Evolutionary conservation across 2,888 invertebrate species (phyloP).

Genomic region (Drosophila falleni): DNA sequence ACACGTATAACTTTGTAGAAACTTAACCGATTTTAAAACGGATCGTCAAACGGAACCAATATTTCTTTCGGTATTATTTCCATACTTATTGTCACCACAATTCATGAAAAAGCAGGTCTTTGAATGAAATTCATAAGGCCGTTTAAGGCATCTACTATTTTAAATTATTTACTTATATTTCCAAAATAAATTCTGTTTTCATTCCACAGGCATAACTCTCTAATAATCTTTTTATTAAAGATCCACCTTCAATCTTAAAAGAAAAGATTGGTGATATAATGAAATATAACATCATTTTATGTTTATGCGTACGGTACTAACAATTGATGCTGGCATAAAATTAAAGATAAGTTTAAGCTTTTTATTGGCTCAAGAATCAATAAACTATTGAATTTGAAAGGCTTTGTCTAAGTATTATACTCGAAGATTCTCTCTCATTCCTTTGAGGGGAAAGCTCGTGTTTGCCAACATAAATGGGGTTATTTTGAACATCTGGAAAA

Average conservation of each 20-base stretch:
- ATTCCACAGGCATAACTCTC: background rate
- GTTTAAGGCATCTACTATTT: background rate
- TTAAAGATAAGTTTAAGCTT: conserved; percentile 4
- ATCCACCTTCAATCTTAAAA: background rate
- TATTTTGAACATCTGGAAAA: no score
- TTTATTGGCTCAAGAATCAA: conserved; percentile 12
- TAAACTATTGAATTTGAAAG: background rate
- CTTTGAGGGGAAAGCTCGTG: background rate
- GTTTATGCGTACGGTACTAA: conserved; percentile 17
- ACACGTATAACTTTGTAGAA: no score
- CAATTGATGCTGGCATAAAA: background rate
- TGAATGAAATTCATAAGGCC: background rate
- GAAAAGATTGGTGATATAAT: no score
- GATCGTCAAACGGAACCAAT: no score
- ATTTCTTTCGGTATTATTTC: no score
- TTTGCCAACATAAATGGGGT: background rate
- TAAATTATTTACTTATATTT: background rate
- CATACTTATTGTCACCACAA: no score
- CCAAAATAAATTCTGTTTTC: background rate
- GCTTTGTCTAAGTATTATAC: background rate
- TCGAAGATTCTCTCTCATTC: no score
- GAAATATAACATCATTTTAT: background rate
- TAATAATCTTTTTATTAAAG: background rate
- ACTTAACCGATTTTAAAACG: no score
- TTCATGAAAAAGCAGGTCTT: background rate